Percentiles rank a stretch among this genome's conserved stretches.
These are phyloP conservation scores for Drosophila mettleri DNA, from an alignment of 2,888 invertebrate genomes.

Conservation along the genomic window DNA sequence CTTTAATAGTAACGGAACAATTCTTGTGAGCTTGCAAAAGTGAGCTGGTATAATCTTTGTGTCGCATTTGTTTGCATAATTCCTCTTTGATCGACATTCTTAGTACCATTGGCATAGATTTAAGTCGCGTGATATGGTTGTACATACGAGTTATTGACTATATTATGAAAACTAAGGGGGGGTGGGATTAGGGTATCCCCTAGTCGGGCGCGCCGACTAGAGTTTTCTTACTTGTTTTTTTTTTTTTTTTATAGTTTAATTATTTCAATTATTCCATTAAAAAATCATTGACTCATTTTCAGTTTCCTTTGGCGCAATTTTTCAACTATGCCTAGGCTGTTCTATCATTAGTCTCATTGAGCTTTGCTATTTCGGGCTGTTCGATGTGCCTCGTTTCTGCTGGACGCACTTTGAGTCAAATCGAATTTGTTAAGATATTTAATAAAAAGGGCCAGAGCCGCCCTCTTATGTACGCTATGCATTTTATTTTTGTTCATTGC, in stretches of 20 bases:
- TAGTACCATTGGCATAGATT: too few relatives aligned
- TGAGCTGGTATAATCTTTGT: too few relatives aligned
- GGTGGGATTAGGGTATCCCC: too few relatives aligned
- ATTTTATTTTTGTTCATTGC: slow-evolving; percentile 28
- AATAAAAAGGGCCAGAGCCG: slow-evolving; percentile 27
- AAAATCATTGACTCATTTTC: background rate
- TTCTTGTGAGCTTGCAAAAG: too few relatives aligned
- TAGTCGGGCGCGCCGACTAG: too few relatives aligned
- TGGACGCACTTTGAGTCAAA: slow-evolving; percentile 13
- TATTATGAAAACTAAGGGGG: too few relatives aligned
- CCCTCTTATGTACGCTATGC: slow-evolving; percentile 11
- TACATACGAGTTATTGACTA: too few relatives aligned
- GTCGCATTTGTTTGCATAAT: too few relatives aligned
- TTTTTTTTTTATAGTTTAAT: background rate
- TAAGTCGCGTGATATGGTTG: too few relatives aligned
- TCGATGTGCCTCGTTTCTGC: slow-evolving; percentile 73
- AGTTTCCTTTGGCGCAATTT: slow-evolving; percentile 86
- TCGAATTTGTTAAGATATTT: slow-evolving; percentile 18
- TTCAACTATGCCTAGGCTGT: slow-evolving; percentile 86
- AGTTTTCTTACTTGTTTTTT: too few relatives aligned
- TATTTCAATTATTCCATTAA: background rate
- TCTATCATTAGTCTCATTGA: slow-evolving; percentile 85
- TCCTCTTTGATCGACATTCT: too few relatives aligned
- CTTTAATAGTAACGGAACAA: too few relatives aligned
- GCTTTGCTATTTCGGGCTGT: slow-evolving; percentile 82